These are phyloP conservation scores for Ceratothoa steindachneri DNA, from an alignment of 2,888 invertebrate species.

Conservation along the genomic window DNA sequence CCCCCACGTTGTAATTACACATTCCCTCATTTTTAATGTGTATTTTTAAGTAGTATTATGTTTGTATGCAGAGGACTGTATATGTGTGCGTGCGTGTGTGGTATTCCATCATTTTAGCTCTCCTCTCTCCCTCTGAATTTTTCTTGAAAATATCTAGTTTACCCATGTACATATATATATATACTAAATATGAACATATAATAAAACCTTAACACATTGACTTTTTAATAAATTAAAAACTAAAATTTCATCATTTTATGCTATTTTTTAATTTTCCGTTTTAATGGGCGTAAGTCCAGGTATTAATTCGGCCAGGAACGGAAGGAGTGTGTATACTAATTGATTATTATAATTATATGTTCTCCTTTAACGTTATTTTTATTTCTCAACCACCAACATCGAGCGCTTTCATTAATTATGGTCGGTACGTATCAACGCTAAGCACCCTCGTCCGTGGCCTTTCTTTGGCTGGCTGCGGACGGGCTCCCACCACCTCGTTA, in stretches of 20 bases:
- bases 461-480: too few relatives aligned
- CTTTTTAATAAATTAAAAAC: background rate
- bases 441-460: too few relatives aligned
- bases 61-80: too few relatives aligned
- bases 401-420: too few relatives aligned
- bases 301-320: background rate
- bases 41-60: background rate
- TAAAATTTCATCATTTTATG: background rate
- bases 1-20: background rate
- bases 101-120: too few relatives aligned
- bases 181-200: background rate
- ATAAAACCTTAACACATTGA: too few relatives aligned
- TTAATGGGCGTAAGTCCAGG: background rate
- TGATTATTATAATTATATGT: background rate
- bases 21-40: background rate
- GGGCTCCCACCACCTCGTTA: too few relatives aligned
- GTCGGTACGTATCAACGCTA: too few relatives aligned
- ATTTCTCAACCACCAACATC: too few relatives aligned
- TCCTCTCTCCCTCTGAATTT: too few relatives aligned
- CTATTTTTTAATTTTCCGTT: background rate
- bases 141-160: background rate
- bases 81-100: too few relatives aligned
- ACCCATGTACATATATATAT: background rate
- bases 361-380: background rate
- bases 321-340: background rate